phyloP scores from a whole-genome alignment of 2,797 vertebrate species.

The Phoxinus dragarum region DNA sequence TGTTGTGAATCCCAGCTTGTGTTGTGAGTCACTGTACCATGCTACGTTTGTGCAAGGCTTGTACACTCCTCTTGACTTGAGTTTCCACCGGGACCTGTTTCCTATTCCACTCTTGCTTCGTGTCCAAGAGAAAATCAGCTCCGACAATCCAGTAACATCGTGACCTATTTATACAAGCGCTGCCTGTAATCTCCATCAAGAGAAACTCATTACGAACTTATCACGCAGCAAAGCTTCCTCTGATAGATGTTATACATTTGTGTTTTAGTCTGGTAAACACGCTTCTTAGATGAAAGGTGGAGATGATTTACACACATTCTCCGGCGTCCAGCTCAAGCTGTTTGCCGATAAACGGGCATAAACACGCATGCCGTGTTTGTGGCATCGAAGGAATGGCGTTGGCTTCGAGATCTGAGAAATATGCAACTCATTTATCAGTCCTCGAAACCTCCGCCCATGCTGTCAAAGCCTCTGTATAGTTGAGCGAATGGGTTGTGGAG shows the following conservation, averaged over 20 bases:
- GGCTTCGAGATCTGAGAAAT: slow-evolving; percentile 23
- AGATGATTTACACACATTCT: slow-evolving; percentile 9
- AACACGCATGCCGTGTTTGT: slow-evolving; percentile 14
- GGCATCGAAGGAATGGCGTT: slow-evolving; percentile 19
- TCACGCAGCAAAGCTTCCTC: slow-evolving; percentile 11
- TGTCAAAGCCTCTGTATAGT: background rate
- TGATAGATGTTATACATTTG: slow-evolving; percentile 29
- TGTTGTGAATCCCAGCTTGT: background rate
- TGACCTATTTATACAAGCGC: slow-evolving; percentile 47
- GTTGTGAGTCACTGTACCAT: background rate
- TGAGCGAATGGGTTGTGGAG: background rate
- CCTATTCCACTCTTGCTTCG: slow-evolving; percentile 18
- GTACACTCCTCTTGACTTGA: background rate
- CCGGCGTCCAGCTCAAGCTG: background rate
- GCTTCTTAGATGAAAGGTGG: slow-evolving; percentile 10
- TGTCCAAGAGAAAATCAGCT: slow-evolving; percentile 29
- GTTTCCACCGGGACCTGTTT: slow-evolving; percentile 34
- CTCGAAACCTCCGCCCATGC: background rate
- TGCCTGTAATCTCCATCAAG: slow-evolving; percentile 36
- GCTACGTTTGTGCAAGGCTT: background rate
- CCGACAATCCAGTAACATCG: slow-evolving; percentile 41
- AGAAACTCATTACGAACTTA: slow-evolving; percentile 33
- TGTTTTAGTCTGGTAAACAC: slow-evolving; percentile 33
- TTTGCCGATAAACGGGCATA: slow-evolving; percentile 19
- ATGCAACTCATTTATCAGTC: slow-evolving; percentile 14